A percentile compares a stretch with the other conserved stretches of the same genome.
Evolutionary conservation across 2,888 invertebrate genomes (phyloP).

Genomic region (Aricia artaxerxes): DNA sequence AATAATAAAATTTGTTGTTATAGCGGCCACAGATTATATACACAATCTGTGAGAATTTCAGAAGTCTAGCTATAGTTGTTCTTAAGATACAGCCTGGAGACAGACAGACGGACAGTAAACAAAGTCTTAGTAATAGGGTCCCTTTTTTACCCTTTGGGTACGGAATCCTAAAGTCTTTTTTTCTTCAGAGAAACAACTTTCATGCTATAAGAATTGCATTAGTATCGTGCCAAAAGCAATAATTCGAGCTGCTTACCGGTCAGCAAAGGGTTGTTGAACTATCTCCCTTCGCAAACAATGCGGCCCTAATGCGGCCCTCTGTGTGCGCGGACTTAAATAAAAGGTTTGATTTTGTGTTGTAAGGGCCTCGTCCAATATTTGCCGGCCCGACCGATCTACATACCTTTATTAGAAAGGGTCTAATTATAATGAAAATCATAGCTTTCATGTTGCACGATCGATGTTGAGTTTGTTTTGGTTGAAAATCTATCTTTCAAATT

Average conservation of each 20-base stretch:
- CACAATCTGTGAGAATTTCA: too few relatives aligned
- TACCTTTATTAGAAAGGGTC: constrained; percentile 61
- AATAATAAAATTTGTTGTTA: too few relatives aligned
- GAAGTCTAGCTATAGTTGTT: too few relatives aligned
- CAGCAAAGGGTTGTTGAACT: constrained; percentile 77
- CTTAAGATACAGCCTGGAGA: too few relatives aligned
- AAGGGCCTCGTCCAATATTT: constrained; percentile 75
- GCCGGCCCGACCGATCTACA: constrained; percentile 69
- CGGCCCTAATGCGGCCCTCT: constrained; percentile 63
- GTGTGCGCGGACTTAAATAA: constrained; percentile 76
- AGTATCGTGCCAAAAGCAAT: background rate
- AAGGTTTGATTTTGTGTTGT: constrained; percentile 81
- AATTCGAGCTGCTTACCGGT: constrained; percentile 57
- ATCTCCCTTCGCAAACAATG: constrained; percentile 66
- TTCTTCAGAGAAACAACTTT: too few relatives aligned
- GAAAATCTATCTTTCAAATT: too few relatives aligned
- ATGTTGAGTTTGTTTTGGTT: constrained; percentile 39
- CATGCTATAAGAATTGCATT: too few relatives aligned
- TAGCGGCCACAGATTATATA: too few relatives aligned
- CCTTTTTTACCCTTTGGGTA: too few relatives aligned
- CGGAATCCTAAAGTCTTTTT: too few relatives aligned
- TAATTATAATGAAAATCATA: constrained; percentile 33
- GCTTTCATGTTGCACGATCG: constrained; percentile 39
- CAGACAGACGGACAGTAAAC: too few relatives aligned
- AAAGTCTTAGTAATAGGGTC: too few relatives aligned